These are phyloP conservation scores for Turnix velox DNA, from an alignment of 2,113 vertebrate species.

Conservation along the genomic window DNA sequence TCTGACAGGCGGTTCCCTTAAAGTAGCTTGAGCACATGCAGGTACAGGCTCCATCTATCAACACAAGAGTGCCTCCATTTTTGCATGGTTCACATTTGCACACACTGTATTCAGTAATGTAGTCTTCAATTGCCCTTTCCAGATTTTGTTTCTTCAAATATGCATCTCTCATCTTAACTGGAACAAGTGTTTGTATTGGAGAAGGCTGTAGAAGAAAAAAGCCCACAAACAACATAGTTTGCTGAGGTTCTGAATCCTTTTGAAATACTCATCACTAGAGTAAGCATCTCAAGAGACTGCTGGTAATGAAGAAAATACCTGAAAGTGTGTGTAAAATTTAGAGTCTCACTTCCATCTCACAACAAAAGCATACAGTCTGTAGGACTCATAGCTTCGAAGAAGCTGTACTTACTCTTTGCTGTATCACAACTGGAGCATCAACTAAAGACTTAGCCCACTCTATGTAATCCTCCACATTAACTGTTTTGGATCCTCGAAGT, in stretches of 20 bases:
- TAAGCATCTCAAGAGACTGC: neutral
- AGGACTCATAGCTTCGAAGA: neutral
- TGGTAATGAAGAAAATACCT: neutral
- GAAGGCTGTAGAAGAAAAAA: slow-evolving; percentile 56
- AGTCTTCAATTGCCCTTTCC: slow-evolving; percentile 78
- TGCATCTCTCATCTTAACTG: slow-evolving; percentile 71
- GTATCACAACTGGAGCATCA: slow-evolving; percentile 75
- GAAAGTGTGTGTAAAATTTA: neutral
- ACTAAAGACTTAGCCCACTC: slow-evolving; percentile 79
- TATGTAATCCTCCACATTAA: slow-evolving; percentile 72
- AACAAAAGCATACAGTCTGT: neutral
- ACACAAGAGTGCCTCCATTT: slow-evolving; percentile 79
- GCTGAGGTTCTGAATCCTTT: neutral
- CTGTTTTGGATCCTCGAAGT: neutral
- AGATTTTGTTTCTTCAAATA: slow-evolving; percentile 77
- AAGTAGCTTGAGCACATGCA: slow-evolving; percentile 77
- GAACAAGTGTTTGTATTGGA: slow-evolving; percentile 82
- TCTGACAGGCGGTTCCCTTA: slow-evolving; percentile 81
- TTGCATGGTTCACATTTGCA: slow-evolving; percentile 84
- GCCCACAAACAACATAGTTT: neutral
- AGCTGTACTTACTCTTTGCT: slow-evolving; percentile 45
- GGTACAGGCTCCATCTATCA: slow-evolving; percentile 81
- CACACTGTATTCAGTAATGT: slow-evolving; percentile 78
- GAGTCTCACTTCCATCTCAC: neutral
- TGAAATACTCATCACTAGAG: neutral